These are phyloP conservation scores for Carassius gibelio DNA, from an alignment of 2,113 vertebrate species.

Conservation along the genomic window DNA sequence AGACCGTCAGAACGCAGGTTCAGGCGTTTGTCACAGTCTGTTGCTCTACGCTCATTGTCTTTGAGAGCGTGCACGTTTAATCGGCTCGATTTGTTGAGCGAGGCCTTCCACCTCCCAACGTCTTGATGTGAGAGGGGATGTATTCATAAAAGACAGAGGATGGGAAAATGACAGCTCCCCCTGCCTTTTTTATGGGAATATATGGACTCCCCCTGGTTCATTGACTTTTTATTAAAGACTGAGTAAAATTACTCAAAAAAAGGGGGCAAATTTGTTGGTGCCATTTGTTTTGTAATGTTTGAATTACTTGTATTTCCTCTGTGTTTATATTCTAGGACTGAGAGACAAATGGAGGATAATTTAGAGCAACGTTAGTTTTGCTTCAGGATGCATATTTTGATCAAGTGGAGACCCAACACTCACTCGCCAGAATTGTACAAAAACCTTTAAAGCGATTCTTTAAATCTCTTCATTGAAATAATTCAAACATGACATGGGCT, in stretches of 20 bases:
- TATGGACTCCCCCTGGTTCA: constrained; percentile 83
- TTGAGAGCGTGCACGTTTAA: constrained; percentile 56
- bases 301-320: constrained; percentile 64
- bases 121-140: constrained; percentile 62
- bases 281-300: constrained; percentile 75
- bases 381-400: background rate
- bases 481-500: background rate
- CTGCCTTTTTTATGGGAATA: constrained; percentile 78
- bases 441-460: background rate
- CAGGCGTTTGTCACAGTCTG: constrained; percentile 72
- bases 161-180: constrained; percentile 70
- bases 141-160: constrained; percentile 64
- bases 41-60: constrained; percentile 64
- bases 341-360: constrained; percentile 54
- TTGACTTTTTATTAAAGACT: constrained; percentile 90
- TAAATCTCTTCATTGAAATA: background rate
- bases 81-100: constrained; percentile 61
- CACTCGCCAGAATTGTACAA: background rate
- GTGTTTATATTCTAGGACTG: constrained; percentile 31
- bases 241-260: constrained; percentile 79
- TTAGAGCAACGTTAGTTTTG: constrained; percentile 48
- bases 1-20: constrained; percentile 57
- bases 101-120: constrained; percentile 48
- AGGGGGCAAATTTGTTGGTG: constrained; percentile 75
- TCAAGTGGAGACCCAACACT: background rate